phyloP scores from a whole-genome alignment of 2,888 invertebrate genomes.

The Colostygia pectinataria region DNA sequence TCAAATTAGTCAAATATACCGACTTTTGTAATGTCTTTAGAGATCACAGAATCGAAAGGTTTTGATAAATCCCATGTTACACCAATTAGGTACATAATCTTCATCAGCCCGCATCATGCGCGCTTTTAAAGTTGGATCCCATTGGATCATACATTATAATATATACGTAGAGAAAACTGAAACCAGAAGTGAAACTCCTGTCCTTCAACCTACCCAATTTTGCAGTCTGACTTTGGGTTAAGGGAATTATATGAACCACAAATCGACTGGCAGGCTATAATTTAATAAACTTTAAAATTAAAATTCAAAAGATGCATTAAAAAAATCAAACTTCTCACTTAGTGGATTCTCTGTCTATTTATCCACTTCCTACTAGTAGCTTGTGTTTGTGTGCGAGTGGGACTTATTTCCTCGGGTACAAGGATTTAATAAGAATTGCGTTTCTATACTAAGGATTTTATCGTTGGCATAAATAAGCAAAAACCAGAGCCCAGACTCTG shows the following conservation, averaged over 20 bases:
- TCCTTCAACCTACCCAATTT: too few relatives aligned
- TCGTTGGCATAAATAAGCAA: slow-evolving; percentile 4
- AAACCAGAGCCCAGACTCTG: slow-evolving; percentile 22
- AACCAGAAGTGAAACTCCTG: slow-evolving; percentile 3
- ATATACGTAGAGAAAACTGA: slow-evolving; percentile 1
- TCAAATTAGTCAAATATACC: too few relatives aligned
- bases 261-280: too few relatives aligned
- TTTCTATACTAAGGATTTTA: neutral
- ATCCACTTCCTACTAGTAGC: too few relatives aligned
- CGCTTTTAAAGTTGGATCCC: slow-evolving; percentile 27
- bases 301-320: too few relatives aligned
- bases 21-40: neutral
- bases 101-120: slow-evolving; percentile 11
- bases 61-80: slow-evolving; percentile 6
- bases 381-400: neutral
- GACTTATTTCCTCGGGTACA: neutral
- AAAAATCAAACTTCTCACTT: neutral
- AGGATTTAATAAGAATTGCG: slow-evolving; percentile 3
- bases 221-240: too few relatives aligned
- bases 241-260: too few relatives aligned
- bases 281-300: too few relatives aligned
- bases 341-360: neutral
- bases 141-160: slow-evolving; percentile 38
- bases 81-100: slow-evolving; percentile 12
- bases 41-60: slow-evolving; percentile 2